Conservation (phyloP, 2,113 vertebrate genomes). For the Oryzias woworae region DNA sequence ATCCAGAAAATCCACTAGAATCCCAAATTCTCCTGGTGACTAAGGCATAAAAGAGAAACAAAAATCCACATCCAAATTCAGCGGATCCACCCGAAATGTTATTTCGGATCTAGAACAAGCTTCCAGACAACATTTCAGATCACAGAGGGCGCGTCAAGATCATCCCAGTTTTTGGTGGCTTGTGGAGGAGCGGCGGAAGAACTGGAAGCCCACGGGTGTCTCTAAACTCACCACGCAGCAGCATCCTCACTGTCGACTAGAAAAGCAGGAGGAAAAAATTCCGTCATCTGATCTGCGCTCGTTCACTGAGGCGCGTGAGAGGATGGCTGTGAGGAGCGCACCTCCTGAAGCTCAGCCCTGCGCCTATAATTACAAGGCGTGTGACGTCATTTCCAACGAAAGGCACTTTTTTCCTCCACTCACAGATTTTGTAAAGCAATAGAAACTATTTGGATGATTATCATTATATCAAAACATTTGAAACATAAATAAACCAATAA, state of each 20-base stretch:
- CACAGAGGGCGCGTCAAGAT: constrained; percentile 24
- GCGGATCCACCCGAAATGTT: constrained; percentile 24
- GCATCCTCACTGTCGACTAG: constrained; percentile 35
- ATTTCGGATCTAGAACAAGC: constrained; percentile 2
- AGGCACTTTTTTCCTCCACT: constrained; percentile 20
- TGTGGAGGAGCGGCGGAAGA: neutral
- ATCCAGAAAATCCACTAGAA: constrained; percentile 49
- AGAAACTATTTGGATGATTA: neutral
- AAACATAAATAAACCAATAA: neutral
- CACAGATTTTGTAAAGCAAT: too few relatives aligned
- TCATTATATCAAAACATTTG: neutral
- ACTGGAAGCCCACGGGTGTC: neutral
- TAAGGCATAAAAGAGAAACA: constrained; percentile 26
- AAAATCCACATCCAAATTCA: constrained; percentile 49
- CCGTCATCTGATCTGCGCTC: constrained; percentile 33
- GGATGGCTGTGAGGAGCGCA: constrained; percentile 74
- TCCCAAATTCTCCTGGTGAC: constrained; percentile 39
- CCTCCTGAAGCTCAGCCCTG: constrained; percentile 70
- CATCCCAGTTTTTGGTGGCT: constrained; percentile 32
- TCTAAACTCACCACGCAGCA: constrained; percentile 1
- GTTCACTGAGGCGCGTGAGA: constrained; percentile 43
- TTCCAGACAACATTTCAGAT: constrained; percentile 37
- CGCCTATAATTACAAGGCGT: constrained; percentile 2
- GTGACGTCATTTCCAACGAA: constrained; percentile 45
- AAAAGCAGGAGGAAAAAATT: constrained; percentile 7